These are phyloP conservation scores for Ailurus styani DNA, from an alignment of 2,113 vertebrate species.

Conservation along the genomic window DNA sequence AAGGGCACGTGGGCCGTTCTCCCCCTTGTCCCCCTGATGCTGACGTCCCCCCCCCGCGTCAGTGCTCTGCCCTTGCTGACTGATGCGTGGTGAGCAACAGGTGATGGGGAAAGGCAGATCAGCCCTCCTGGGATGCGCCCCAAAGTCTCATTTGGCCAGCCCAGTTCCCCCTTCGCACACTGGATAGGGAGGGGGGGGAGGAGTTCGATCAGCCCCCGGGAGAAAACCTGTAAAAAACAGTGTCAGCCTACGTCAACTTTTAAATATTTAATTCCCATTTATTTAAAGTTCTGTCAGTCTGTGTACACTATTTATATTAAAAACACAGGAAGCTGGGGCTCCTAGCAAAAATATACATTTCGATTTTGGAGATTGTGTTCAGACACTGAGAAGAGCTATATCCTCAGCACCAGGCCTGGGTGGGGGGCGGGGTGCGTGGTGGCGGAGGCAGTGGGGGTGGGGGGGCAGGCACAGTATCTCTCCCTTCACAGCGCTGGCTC, in stretches of 20 bases:
- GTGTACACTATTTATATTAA: slow-evolving; percentile 84
- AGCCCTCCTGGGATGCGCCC: not conserved
- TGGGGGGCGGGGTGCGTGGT: not conserved
- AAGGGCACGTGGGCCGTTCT: rapidly evolving
- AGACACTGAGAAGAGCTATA: slow-evolving; percentile 47
- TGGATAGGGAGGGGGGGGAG: not conserved
- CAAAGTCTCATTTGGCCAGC: not conserved
- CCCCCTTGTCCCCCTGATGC: too few species aligned
- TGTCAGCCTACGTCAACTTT: slow-evolving; percentile 56
- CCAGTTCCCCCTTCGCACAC: not conserved
- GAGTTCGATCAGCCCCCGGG: not conserved
- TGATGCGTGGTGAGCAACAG: not conserved
- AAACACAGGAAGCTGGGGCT: slow-evolving; percentile 83
- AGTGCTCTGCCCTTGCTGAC: not conserved
- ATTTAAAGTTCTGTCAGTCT: slow-evolving; percentile 83
- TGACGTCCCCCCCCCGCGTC: too few species aligned
- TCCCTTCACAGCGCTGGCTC: slow-evolving; percentile 29
- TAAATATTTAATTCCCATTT: slow-evolving; percentile 84
- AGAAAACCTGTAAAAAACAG: not conserved
- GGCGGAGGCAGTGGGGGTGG: not conserved
- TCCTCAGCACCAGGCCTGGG: slow-evolving; percentile 33
- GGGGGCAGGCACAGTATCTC: not conserved
- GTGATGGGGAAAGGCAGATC: rapidly evolving
- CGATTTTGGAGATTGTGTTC: slow-evolving; percentile 79
- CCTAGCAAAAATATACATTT: slow-evolving; percentile 89